Evolutionary conservation across 2,113 vertebrate genomes (phyloP).

Genomic region (Paramormyrops kingsleyae): DNA sequence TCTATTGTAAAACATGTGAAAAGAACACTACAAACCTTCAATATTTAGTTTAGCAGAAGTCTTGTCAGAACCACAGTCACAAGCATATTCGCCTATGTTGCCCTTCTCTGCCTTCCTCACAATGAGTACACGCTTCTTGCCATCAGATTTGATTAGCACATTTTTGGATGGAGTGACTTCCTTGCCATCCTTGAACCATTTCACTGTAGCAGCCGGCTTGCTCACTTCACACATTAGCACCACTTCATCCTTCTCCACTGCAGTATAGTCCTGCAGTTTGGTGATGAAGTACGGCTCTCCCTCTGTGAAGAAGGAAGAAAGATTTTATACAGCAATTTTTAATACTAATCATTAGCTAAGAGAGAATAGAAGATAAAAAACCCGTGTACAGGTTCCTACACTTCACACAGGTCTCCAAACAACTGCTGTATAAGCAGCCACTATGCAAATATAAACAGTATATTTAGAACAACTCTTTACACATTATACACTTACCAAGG

Average conservation of each 20-base stretch:
- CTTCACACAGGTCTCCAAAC: background rate
- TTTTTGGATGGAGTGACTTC: conserved; percentile 91
- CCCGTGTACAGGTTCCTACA: background rate
- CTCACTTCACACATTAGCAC: conserved; percentile 87
- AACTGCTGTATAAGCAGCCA: background rate
- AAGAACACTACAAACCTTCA: conserved; percentile 71
- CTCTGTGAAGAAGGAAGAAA: conserved; percentile 61
- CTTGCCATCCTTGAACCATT: conserved; percentile 86
- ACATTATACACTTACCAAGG: conserved; percentile 66
- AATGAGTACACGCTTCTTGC: conserved; percentile 76
- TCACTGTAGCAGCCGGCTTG: conserved; percentile 77
- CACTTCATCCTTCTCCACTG: conserved; percentile 90
- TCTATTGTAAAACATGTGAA: conserved; percentile 11
- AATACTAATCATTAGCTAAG: conserved; percentile 1
- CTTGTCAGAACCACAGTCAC: conserved; percentile 90
- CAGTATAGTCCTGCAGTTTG: conserved; percentile 91
- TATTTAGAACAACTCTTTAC: background rate
- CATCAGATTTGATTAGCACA: conserved; percentile 72
- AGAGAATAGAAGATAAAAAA: background rate
- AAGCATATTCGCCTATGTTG: conserved; percentile 77
- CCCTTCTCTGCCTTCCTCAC: conserved; percentile 79
- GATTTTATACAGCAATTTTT: background rate
- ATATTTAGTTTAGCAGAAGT: conserved; percentile 84
- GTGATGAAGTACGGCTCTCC: conserved; percentile 90
- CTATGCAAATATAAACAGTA: background rate